Conservation (phyloP, 2,797 vertebrate genomes). For the Gallinago solitaria region DNA sequence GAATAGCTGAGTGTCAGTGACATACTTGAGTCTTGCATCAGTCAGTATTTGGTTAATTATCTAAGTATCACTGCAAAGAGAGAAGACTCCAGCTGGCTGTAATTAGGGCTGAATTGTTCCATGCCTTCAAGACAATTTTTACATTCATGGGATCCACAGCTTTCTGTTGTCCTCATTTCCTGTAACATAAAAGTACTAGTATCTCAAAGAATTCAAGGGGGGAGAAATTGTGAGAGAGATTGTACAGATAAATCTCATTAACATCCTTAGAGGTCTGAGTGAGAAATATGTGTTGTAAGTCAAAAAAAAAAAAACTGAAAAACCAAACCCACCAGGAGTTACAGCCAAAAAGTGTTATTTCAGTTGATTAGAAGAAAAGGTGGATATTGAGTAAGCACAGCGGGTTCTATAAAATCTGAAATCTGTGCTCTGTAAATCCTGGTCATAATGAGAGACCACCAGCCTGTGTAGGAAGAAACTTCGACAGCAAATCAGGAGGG, state of each 20-base stretch:
- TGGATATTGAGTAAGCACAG: not conserved
- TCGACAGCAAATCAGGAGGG: not conserved
- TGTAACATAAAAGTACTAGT: slow-evolving; percentile 47
- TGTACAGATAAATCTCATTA: not conserved
- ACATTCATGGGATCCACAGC: slow-evolving; percentile 52
- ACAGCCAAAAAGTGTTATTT: not conserved
- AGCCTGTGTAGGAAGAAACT: not conserved
- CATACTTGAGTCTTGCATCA: slow-evolving; percentile 17
- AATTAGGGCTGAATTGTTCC: slow-evolving; percentile 68
- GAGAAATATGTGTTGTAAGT: not conserved
- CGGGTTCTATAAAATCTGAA: slow-evolving; percentile 9
- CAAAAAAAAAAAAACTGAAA: not conserved
- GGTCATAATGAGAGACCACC: not conserved
- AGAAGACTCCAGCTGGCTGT: slow-evolving; percentile 58
- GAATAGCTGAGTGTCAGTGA: slow-evolving; percentile 3
- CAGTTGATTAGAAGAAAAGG: not conserved
- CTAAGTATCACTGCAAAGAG: slow-evolving; percentile 34
- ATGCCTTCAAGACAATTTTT: slow-evolving; percentile 54
- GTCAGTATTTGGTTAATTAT: slow-evolving; percentile 54
- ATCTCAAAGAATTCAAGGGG: slow-evolving; percentile 31
- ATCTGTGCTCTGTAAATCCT: not conserved
- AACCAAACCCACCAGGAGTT: not conserved
- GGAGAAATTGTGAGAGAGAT: not conserved
- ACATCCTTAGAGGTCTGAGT: not conserved
- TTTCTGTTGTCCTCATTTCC: slow-evolving; percentile 65